Percentiles rank a stretch among this genome's conserved stretches.
Evolutionary conservation across 2,113 vertebrate species (phyloP).

Genomic region (Caracal caracal): DNA sequence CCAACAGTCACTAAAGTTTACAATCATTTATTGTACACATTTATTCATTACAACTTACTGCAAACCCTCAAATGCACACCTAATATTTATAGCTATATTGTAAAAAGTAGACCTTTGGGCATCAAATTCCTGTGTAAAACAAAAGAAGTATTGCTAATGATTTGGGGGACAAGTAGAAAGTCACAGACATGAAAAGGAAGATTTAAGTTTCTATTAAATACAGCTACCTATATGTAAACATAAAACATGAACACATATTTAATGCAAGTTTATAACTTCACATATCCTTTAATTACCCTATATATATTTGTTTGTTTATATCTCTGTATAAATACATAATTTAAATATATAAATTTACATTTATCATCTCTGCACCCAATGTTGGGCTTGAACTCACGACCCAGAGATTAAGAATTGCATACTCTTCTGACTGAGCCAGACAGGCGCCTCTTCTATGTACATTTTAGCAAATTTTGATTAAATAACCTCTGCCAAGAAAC

Average conservation of each 20-base stretch:
- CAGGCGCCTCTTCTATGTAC: not conserved
- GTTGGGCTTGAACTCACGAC: too few species aligned
- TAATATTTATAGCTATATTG: not conserved
- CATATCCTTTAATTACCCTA: not conserved
- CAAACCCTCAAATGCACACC: not conserved
- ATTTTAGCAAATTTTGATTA: not conserved
- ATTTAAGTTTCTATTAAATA: not conserved
- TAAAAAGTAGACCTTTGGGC: not conserved
- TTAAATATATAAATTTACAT: too few species aligned
- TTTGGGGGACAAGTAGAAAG: not conserved
- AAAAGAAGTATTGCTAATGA: not conserved
- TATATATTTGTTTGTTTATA: not conserved
- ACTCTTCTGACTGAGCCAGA: too few species aligned
- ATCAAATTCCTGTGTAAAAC: not conserved
- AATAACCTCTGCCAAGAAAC: not conserved
- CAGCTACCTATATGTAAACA: not conserved
- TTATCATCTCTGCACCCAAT: too few species aligned
- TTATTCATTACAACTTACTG: not conserved
- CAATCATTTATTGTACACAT: not conserved
- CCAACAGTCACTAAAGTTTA: not conserved
- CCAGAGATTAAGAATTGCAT: too few species aligned
- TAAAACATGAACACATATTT: not conserved
- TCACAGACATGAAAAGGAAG: not conserved
- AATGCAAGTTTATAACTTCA: not conserved
- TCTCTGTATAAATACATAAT: too few species aligned